Evolutionary conservation across 2,888 invertebrate species (phyloP).

Genomic region (Papilio gigon): DNA sequence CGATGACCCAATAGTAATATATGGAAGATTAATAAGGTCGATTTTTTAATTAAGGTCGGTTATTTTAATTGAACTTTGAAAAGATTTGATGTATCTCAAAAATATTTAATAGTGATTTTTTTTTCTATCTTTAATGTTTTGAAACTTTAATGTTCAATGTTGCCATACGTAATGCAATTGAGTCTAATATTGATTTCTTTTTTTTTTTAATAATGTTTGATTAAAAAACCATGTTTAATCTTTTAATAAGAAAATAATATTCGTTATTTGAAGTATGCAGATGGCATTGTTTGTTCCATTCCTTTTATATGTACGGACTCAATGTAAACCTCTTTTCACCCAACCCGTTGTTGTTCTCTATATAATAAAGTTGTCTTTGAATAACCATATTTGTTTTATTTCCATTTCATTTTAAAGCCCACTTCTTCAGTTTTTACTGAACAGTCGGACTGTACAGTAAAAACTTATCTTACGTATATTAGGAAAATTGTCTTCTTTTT

Average conservation of each 20-base stretch:
- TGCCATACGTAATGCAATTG: slow-evolving; percentile 5
- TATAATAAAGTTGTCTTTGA: slow-evolving; percentile 76
- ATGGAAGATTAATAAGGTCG: not conserved
- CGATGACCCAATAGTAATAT: too few species aligned
- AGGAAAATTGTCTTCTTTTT: too few species aligned
- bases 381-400: slow-evolving; percentile 56
- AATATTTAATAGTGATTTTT: slow-evolving; percentile 33
- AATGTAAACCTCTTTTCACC: slow-evolving; percentile 18
- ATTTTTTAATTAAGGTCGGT: not conserved
- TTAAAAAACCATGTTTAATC: not conserved
- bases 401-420: slow-evolving; percentile 3
- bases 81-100: too few species aligned
- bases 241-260: not conserved
- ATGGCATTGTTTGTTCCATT: too few species aligned
- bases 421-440: too few species aligned
- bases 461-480: too few species aligned
- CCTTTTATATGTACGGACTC: not conserved
- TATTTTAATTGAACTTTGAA: not conserved
- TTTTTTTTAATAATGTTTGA: not conserved
- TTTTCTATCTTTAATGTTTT: slow-evolving; percentile 26
- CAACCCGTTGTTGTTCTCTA: slow-evolving; percentile 65
- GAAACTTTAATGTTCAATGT: slow-evolving; percentile 12
- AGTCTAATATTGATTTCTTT: slow-evolving; percentile 5
- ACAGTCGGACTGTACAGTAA: too few species aligned
- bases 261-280: too few species aligned